These are phyloP conservation scores for Salvelinus alpinus DNA, from an alignment of 2,113 vertebrate genomes.

Conservation along the genomic window DNA sequence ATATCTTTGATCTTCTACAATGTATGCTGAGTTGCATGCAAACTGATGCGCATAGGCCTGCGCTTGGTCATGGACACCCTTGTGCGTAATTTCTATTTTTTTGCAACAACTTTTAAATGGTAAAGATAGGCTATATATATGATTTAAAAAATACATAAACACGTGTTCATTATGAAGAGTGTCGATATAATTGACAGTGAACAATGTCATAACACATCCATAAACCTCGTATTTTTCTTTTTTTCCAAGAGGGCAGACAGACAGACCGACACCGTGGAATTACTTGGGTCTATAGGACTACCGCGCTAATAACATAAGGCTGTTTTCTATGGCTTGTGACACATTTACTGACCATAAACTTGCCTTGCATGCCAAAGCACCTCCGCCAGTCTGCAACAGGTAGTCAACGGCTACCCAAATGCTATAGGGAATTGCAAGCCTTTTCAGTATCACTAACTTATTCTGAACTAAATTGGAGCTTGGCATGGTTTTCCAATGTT, in stretches of 20 bases:
- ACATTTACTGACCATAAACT: slow-evolving; percentile 36
- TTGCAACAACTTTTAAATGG: background rate
- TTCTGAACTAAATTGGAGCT: slow-evolving; percentile 32
- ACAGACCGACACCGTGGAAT: background rate
- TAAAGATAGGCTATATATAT: background rate
- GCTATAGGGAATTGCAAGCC: slow-evolving; percentile 18
- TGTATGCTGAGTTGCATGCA: background rate
- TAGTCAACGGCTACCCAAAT: slow-evolving; percentile 10
- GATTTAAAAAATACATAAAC: background rate
- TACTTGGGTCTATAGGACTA: background rate
- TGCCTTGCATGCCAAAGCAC: slow-evolving; percentile 21
- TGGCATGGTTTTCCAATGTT: slow-evolving; percentile 39
- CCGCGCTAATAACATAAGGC: slow-evolving; percentile 1
- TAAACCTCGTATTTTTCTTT: background rate
- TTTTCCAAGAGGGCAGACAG: background rate
- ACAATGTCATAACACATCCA: background rate
- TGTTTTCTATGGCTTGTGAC: slow-evolving; percentile 30
- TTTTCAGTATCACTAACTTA: slow-evolving; percentile 26
- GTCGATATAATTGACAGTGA: background rate
- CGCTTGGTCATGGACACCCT: background rate
- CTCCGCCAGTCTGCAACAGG: slow-evolving; percentile 34
- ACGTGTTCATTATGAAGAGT: background rate
- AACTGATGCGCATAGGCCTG: background rate
- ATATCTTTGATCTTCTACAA: no score
- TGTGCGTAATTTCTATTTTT: background rate